Base-by-base conservation (phyloP, 2,113 vertebrate genomes). In the Naja naja region DNA sequence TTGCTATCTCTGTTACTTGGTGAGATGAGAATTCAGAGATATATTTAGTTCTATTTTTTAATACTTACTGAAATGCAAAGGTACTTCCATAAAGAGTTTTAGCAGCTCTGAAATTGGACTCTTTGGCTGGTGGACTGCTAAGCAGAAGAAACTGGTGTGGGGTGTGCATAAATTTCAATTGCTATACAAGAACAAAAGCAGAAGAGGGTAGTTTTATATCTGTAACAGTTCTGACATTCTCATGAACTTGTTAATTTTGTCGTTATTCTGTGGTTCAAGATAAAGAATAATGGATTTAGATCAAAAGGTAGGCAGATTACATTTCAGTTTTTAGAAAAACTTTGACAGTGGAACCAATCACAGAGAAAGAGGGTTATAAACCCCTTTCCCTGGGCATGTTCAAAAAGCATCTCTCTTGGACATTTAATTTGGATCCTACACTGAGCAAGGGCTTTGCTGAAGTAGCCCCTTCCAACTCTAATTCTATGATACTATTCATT, bases 91-190 rank as follows among this genome's bases (percentile, higher is more conserved):
- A 99, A 94, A 98, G 98, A 97, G 97, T 98, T 98, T 99, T 99
- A 97, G 98, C 98, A 97, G 98, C 97, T 98, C 98, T 97, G 95
- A 99, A 99, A 97, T 99, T 98, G 94, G 98, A 98, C 97, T 99
- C 98, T 98, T 99, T 99, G 98, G 98, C 98, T 97, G 98, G 98
- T 95, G 98, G 98, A 96, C 98, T 99, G 97, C 98, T 99, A 95
- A 99, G 98, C 89, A 99, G 98, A 43, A 99, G 98, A 95, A 99
- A 99, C 90, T 99, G 98, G 96, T 99, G 98, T 12, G 98, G 98
- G 49, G 98, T 99, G 95, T 98, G 98, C 98, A 99, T 99, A 97
- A 99, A 99, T 97, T 99, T 99, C 52, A 99, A 94, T 98, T 99
- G 98, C 98, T 99, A 97, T 92, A 95, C 95, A 93, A 30, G 87